Conservation (phyloP, 2,888 invertebrate genomes). For the Galerucella nymphaeae region DNA sequence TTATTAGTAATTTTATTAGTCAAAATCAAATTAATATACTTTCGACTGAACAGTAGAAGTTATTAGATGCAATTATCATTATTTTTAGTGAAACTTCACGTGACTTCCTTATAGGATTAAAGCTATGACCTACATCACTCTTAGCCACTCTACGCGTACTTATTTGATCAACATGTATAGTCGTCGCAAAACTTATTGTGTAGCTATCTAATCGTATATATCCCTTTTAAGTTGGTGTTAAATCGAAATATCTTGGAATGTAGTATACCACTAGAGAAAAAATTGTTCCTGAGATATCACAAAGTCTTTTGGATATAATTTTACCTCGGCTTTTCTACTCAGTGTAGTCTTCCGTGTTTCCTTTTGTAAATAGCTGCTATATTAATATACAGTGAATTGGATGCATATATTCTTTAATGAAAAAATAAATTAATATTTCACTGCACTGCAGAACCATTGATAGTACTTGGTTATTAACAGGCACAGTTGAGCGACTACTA, state of each 20-base stretch:
- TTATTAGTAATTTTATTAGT: slow-evolving; percentile 19
- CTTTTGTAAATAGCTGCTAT: no score
- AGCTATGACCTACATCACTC: background rate
- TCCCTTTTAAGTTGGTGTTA: no score
- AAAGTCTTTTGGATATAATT: no score
- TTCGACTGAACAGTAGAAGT: background rate
- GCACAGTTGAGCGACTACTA: slow-evolving; percentile 23
- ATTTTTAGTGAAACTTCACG: slow-evolving; percentile 1
- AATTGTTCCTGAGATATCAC: no score
- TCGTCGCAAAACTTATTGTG: no score
- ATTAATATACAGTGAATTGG: background rate
- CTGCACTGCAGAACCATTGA: background rate
- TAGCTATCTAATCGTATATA: no score
- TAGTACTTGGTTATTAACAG: background rate
- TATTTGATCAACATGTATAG: no score
- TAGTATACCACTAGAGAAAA: no score
- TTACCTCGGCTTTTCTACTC: no score
- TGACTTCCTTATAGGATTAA: background rate
- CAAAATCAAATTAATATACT: background rate
- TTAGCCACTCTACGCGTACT: background rate
- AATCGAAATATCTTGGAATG: no score
- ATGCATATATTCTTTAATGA: background rate
- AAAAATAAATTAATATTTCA: background rate
- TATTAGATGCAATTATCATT: slow-evolving; percentile 5
- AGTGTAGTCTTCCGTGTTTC: no score